Evolutionary conservation across 2,888 invertebrate genomes (phyloP), one percentile per base, ranked within the genome.

Genomic region (Amphipyra tragopoginis): DNA sequence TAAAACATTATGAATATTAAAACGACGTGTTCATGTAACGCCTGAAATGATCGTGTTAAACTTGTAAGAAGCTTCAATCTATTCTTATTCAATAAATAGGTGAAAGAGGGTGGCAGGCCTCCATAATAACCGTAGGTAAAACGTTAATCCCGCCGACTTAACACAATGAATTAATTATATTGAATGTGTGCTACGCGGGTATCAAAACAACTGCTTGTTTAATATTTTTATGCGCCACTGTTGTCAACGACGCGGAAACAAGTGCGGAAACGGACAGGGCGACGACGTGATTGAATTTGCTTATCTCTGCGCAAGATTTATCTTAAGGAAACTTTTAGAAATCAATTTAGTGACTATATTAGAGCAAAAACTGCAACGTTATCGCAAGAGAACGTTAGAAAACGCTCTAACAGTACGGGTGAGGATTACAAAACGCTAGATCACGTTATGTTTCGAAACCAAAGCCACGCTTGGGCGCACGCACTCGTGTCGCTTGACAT

Each of bases 401-500:
- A 82, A 78, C 77, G 45, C 51, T 69, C 43, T 56, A 14, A 45
- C 55, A 44, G 13, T 45, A n/a, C 40, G n/a, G 45, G 38, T 51
- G 48, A 51, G 53, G 64, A 62, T 88, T 88, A 80, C 84, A 70
- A 84, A 85, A 85, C 70, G 56, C 80, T 75, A 74, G 79, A 86
- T 84, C 87, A 87, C 87, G 84, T 85, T 73, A 65, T 58, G 64
- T 88, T 84, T 76, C 79, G 88, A 73, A 85, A 88, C 64, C 10
- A 33, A 29, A 38, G 77, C 52, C 75, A 80, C 83, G 86, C 67
- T 80, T 70, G 58, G 61, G 33, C 72, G 79, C 63, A 51, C 72
- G 60, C 62, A 70, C 66, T 63, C 72, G 75, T 65, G 77, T 65
- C 68, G 58, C 53, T 54, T 62, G 48, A 72, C 69, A 75, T 68